Conservation (phyloP, 2,113 vertebrate genomes). For the Cynocephalus volans region DNA sequence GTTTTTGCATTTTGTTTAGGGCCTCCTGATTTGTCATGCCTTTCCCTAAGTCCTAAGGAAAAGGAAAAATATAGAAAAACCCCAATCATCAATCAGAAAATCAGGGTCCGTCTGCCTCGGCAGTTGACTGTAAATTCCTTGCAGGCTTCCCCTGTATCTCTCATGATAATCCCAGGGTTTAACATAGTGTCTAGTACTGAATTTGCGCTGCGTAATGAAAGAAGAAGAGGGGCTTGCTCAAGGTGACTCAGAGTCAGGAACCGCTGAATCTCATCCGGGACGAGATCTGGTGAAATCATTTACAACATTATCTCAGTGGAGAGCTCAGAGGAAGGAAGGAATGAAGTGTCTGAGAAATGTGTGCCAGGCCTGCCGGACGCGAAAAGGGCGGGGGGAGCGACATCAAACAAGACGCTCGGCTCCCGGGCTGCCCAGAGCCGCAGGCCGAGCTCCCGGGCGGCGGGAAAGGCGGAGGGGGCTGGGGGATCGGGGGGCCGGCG, state of each 20-base stretch:
- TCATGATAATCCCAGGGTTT: slow-evolving; percentile 45
- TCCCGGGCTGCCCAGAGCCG: not conserved
- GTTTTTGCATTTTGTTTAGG: not conserved
- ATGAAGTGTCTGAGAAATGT: slow-evolving; percentile 94
- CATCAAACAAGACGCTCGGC: not conserved
- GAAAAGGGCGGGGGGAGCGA: not conserved
- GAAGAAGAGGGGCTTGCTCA: slow-evolving; percentile 40
- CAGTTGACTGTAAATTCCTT: not conserved
- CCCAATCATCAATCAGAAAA: not conserved
- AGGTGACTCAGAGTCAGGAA: slow-evolving; percentile 69
- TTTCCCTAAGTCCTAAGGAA: not conserved
- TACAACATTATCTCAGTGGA: slow-evolving; percentile 73
- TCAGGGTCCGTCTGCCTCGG: not conserved
- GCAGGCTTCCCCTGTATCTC: slow-evolving; percentile 34
- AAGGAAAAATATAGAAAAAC: not conserved
- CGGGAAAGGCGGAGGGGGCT: not conserved
- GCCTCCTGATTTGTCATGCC: not conserved
- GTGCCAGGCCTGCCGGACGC: slow-evolving; percentile 89
- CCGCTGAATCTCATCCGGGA: slow-evolving; percentile 9
- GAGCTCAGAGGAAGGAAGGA: slow-evolving; percentile 64
- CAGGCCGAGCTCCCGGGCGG: not conserved
- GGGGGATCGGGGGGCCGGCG: not conserved
- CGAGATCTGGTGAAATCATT: slow-evolving; percentile 69
- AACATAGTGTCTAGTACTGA: slow-evolving; percentile 44
- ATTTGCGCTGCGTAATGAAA: not conserved